phyloP scores from a whole-genome alignment of 23 tunicate species.

The Ciona savignyi region DNA sequence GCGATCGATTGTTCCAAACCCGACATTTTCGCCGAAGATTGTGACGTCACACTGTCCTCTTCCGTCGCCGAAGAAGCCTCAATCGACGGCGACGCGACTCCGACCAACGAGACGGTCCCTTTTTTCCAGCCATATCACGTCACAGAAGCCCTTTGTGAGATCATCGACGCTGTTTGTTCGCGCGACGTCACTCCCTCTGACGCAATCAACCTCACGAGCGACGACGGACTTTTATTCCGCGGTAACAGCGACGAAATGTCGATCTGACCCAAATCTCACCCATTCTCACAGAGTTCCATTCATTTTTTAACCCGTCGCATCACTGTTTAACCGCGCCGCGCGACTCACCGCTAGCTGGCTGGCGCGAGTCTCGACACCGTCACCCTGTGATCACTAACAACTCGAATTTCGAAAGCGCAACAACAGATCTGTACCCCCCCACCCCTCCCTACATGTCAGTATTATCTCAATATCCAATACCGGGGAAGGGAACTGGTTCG shows the following conservation, averaged over 20 bases:
- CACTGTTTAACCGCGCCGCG: too few species aligned
- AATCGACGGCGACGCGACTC: conserved; percentile 1
- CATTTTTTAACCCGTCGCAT: too few species aligned
- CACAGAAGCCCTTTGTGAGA: neutral
- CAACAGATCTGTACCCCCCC: too few species aligned
- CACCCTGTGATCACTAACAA: too few species aligned
- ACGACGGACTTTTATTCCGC: neutral
- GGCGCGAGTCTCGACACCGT: too few species aligned
- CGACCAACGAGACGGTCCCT: neutral
- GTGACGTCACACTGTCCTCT: neutral
- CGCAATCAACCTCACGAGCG: neutral
- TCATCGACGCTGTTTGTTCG: neutral
- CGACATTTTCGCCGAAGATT: conserved; percentile 3
- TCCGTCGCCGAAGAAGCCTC: neutral
- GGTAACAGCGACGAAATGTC: neutral
- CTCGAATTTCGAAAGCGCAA: too few species aligned
- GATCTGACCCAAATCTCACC: neutral
- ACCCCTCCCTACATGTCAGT: too few species aligned
- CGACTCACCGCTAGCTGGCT: too few species aligned
- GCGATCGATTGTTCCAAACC: neutral
- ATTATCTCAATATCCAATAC: too few species aligned
- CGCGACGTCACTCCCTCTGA: neutral
- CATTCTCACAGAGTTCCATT: neutral
- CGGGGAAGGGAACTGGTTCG: too few species aligned
- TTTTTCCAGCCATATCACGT: neutral